phyloP scores from a whole-genome alignment of 2,797 vertebrate genomes.

The Macropus fuliginosus region DNA sequence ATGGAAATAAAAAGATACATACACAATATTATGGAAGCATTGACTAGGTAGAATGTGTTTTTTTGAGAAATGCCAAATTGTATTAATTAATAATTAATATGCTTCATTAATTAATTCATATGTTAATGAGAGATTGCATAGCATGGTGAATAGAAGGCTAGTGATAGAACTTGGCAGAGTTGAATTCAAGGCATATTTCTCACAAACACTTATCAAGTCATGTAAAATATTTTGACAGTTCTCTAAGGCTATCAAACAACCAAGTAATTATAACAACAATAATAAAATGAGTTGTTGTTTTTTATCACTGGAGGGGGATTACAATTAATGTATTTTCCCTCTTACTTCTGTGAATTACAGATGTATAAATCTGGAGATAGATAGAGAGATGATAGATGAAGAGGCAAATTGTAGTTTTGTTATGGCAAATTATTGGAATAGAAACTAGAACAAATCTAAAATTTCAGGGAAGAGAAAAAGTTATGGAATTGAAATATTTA shows the following conservation, averaged over 20 bases:
- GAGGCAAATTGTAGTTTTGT: not conserved
- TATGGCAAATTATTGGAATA: not conserved
- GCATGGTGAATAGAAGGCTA: not conserved
- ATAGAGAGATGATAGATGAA: not conserved
- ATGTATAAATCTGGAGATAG: not conserved
- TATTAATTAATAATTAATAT: conserved; percentile 80
- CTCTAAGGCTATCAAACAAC: not conserved
- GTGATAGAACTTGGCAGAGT: not conserved
- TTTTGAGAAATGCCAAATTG: conserved; percentile 73
- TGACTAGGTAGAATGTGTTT: conserved; percentile 78
- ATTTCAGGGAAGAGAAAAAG: not conserved
- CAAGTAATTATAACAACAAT: not conserved
- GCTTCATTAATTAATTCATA: not conserved
- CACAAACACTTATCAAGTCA: not conserved
- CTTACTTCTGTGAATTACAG: not conserved
- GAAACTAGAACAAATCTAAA: not conserved
- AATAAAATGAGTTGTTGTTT: not conserved
- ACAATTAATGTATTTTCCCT: not conserved
- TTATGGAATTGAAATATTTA: not conserved
- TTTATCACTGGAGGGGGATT: not conserved
- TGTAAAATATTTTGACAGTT: not conserved
- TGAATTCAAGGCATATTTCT: not conserved
- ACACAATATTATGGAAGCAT: conserved; percentile 62
- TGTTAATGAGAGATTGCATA: not conserved
- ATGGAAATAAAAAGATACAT: conserved; percentile 57